Evolutionary conservation across 2,113 vertebrate species (phyloP).

Genomic region (Leptocoma aspasia): DNA sequence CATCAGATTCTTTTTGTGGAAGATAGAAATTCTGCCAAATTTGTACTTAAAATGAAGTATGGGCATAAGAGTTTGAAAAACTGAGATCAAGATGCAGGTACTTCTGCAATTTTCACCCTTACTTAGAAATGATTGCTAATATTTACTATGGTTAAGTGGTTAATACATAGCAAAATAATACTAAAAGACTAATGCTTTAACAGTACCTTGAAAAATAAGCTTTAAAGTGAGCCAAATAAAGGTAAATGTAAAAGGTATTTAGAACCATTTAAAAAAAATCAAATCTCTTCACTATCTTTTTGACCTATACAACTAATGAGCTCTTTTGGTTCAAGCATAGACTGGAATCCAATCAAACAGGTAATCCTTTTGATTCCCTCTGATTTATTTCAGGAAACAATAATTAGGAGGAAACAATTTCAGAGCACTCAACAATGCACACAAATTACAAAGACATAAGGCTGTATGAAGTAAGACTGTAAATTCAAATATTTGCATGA

Average conservation of each 20-base stretch:
- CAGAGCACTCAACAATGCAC: background rate
- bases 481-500: conserved; percentile 7
- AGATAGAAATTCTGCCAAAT: background rate
- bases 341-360: background rate
- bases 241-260: background rate
- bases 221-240: background rate
- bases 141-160: background rate
- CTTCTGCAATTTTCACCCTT: background rate
- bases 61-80: background rate
- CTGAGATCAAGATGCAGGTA: background rate
- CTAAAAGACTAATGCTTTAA: background rate
- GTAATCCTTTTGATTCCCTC: background rate
- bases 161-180: background rate
- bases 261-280: background rate
- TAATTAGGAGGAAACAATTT: background rate
- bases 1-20: background rate
- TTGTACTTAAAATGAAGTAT: background rate
- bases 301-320: background rate
- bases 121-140: background rate
- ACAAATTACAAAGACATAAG: background rate
- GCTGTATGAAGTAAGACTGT: background rate
- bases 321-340: background rate
- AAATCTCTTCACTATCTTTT: background rate
- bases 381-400: background rate
- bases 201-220: background rate